Conservation (phyloP, 2,113 vertebrate species). For the Dicentrarchus labrax region DNA sequence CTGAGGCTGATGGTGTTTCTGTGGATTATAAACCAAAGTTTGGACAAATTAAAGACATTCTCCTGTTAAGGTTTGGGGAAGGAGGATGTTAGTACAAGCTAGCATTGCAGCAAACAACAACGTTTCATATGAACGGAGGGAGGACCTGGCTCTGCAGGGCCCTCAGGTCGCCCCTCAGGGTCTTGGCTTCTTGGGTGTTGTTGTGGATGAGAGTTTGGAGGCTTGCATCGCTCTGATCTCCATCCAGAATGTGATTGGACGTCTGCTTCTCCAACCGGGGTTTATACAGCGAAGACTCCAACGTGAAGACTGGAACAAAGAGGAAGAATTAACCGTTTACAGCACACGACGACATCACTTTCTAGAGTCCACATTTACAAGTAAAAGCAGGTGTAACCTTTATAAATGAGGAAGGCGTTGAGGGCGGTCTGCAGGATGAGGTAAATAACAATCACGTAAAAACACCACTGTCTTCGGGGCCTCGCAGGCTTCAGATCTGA, state of each 20-base stretch:
- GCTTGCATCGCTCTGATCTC: background rate
- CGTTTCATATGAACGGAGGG: no score
- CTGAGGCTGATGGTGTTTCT: no score
- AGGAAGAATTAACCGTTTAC: no score
- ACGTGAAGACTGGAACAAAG: slow-evolving; percentile 41
- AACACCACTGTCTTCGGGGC: slow-evolving; percentile 46
- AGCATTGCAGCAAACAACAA: no score
- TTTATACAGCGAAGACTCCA: background rate
- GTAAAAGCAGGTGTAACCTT: slow-evolving; percentile 55
- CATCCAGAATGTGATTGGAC: background rate
- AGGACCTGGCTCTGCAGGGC: slow-evolving; percentile 65
- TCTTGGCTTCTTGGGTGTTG: slow-evolving; percentile 55
- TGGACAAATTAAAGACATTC: no score
- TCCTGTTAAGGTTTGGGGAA: no score
- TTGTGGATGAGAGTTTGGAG: slow-evolving; percentile 49
- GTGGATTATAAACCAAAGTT: no score
- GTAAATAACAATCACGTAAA: slow-evolving; percentile 43
- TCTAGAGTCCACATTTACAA: background rate
- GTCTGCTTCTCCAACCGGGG: background rate
- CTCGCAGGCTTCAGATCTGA: slow-evolving; percentile 64
- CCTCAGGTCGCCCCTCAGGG: slow-evolving; percentile 27
- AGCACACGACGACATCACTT: no score
- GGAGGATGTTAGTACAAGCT: no score
- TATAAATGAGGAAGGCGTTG: slow-evolving; percentile 68
- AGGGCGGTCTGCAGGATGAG: slow-evolving; percentile 69